A percentile compares a stretch with the other conserved stretches of the same genome.
phyloP scores from a whole-genome alignment of 2,113 vertebrate species.

The Uropsilus gracilis region DNA sequence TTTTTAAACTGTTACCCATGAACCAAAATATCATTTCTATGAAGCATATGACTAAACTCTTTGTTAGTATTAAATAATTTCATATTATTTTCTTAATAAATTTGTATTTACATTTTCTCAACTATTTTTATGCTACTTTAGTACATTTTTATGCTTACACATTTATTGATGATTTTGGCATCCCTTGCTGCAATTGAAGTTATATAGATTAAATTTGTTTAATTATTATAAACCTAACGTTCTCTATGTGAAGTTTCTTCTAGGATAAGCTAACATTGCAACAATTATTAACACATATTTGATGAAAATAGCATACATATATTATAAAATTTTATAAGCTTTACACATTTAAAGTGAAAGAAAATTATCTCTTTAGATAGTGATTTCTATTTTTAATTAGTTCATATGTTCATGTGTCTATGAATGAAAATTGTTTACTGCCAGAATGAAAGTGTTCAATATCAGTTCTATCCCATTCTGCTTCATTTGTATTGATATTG shows the following conservation, averaged over 20 bases:
- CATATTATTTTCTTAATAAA: neutral
- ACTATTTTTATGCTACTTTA: neutral
- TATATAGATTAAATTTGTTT: slow-evolving; percentile 35
- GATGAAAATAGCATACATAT: neutral
- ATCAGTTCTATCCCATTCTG: neutral
- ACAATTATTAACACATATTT: slow-evolving; percentile 30
- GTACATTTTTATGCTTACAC: neutral
- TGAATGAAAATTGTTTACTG: neutral
- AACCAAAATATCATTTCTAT: neutral
- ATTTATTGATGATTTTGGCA: neutral
- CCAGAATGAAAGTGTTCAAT: neutral
- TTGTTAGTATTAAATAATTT: neutral
- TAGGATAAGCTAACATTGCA: neutral
- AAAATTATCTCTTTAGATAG: neutral
- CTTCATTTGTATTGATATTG: neutral
- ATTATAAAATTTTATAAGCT: slow-evolving; percentile 1
- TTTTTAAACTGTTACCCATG: neutral
- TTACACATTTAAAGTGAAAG: slow-evolving; percentile 9
- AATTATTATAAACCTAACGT: neutral
- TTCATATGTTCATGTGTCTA: neutral
- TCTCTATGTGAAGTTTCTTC: slow-evolving; percentile 26
- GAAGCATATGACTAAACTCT: neutral
- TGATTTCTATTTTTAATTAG: slow-evolving; percentile 55
- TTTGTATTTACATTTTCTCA: neutral
- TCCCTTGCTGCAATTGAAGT: slow-evolving; percentile 10